These are phyloP conservation scores for Paracyprichromis sp. DNA, from an alignment of 2,113 vertebrate genomes.

Conservation along the genomic window DNA sequence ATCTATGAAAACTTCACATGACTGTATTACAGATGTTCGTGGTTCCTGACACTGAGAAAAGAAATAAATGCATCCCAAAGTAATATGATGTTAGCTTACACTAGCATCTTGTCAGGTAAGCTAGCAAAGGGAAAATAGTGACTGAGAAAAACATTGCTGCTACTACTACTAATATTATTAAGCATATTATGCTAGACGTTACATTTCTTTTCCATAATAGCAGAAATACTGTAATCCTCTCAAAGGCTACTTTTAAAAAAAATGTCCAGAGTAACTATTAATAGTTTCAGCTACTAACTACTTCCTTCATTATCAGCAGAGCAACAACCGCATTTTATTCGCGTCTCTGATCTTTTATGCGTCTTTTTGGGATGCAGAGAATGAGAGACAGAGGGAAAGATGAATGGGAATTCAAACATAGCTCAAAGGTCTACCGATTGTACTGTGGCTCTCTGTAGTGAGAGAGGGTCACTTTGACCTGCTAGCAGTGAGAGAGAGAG, in stretches of 20 bases:
- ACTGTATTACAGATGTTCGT: background rate
- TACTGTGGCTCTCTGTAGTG: slow-evolving; percentile 53
- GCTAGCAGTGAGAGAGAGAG: slow-evolving; percentile 12
- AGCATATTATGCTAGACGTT: background rate
- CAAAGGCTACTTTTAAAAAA: background rate
- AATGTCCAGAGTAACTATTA: background rate
- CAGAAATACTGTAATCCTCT: background rate
- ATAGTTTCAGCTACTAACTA: background rate
- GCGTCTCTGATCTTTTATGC: slow-evolving; percentile 57
- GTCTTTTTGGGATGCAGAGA: slow-evolving; percentile 31
- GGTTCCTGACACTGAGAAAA: background rate
- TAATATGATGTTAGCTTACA: background rate
- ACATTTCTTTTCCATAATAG: background rate
- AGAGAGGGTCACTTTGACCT: slow-evolving; percentile 58
- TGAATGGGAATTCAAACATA: slow-evolving; percentile 62
- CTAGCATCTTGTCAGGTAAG: background rate
- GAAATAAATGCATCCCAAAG: background rate
- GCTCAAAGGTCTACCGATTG: slow-evolving; percentile 64
- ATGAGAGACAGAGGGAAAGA: slow-evolving; percentile 31
- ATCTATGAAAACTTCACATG: background rate
- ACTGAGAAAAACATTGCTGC: background rate
- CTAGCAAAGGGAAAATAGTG: background rate
- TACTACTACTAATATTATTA: background rate
- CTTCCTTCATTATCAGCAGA: background rate
- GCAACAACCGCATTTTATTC: slow-evolving; percentile 17